A percentile compares a stretch with the other conserved stretches of the same genome.
These are phyloP conservation scores for Eidolon helvum DNA, from an alignment of 2,113 vertebrate genomes.

Conservation along the genomic window DNA sequence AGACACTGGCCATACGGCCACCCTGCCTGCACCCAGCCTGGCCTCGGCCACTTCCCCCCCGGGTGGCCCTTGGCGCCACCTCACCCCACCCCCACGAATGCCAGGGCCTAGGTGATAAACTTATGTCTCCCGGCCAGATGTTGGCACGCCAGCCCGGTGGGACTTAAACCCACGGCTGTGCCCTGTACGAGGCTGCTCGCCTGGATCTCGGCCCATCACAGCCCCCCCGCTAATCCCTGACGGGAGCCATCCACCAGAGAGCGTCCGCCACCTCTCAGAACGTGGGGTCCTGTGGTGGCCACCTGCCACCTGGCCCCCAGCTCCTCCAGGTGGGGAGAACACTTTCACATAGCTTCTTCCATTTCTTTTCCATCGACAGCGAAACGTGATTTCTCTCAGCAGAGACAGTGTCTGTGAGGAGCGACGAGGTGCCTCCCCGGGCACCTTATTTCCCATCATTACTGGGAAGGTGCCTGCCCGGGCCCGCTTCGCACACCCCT, in stretches of 20 bases:
- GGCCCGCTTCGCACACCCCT: neutral
- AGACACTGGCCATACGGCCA: rapidly evolving
- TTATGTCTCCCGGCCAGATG: constrained; percentile 59
- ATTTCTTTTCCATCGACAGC: constrained; percentile 82
- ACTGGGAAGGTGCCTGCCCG: constrained; percentile 2
- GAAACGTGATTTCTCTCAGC: constrained; percentile 84
- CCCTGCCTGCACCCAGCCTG: neutral
- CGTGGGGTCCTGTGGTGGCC: neutral
- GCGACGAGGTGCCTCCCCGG: constrained; percentile 84
- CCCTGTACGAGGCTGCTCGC: neutral
- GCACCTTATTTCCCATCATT: constrained; percentile 72
- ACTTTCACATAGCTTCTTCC: constrained; percentile 81
- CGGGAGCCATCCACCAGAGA: neutral
- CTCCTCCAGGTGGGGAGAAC: constrained; percentile 62
- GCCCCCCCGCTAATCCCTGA: neutral
- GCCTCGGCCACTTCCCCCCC: neutral
- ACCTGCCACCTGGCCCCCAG: constrained; percentile 49
- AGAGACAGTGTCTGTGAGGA: constrained; percentile 83
- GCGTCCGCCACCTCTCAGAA: rapidly evolving
- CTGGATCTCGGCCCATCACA: neutral
- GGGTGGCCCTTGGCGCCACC: neutral
- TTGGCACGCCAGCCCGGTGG: too few relatives aligned
- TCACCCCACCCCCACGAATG: neutral
- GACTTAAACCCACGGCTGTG: rapidly evolving
- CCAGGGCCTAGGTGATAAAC: constrained; percentile 27